Evolutionary conservation across 64 coral and sea anemone species (phyloP), one percentile per base, ranked within the genome.

Genomic region (Cladopsammia gracilis): DNA sequence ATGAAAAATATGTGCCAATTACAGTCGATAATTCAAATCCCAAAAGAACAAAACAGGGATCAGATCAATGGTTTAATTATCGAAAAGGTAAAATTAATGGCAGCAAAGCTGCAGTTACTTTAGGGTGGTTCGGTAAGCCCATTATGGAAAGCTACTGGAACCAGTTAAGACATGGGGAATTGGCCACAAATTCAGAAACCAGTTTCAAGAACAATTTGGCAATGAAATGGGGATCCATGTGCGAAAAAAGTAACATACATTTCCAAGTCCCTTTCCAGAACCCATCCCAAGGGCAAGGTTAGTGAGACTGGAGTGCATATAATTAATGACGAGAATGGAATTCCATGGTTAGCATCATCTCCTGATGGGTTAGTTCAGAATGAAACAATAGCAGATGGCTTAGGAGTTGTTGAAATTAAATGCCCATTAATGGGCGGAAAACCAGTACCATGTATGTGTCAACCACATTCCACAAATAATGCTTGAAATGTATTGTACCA

Each of bases 181-280:
- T 5, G 10, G 51, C 25, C 16, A 78, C 45, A 54, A 48, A 52
- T 53, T 62, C 47, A 68, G 58, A 78, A 50, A 79, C 5, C 52
- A 26, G 2, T 62, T 7, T 5, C 13, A 54, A 80, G 20, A 54
- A 51, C 22, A 10, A 77, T 3, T 18, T 79, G 9, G 75, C 75
- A 70, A 90, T 90, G 88, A 9, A 58, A 79, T 90, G 75, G 88
- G 75, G 88, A 9, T 52, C 48, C 57, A 80, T 90, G 47, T 43
- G 62, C 44, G 88, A 90, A 48, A 14, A 58, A 4, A 79, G 88
- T 90, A 26, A 90, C 75, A 70, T 90, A 89, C 25, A 23, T 89
- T 3, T 53, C 74, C 10, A 75, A 67, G 16, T 89, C 67, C 15
- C 20, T 78, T 68, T 77, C 73, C 10, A 89, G 49, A 50, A 77